Base-by-base conservation (phyloP, 2,888 invertebrate genomes). In the Andrena chrysosceles region DNA sequence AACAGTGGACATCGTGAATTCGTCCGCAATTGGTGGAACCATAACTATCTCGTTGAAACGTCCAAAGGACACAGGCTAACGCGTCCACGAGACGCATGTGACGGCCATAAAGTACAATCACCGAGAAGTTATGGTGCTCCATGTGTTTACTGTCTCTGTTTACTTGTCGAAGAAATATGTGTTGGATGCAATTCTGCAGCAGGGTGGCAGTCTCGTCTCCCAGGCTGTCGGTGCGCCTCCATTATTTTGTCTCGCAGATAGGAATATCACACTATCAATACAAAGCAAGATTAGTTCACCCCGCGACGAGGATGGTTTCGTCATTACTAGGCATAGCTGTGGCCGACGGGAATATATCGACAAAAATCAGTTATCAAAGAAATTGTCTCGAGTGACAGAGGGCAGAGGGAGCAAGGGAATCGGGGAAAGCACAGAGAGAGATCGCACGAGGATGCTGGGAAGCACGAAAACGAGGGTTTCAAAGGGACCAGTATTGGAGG, bases 101-200 rank as follows among this genome's bases (percentile, higher is more conserved):
- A 23, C 59, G 7, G n/a, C 31, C 13, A 59, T 74, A 68, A 74
- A 74, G 59, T 23, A 68, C 68, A 49, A 74, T 74, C 68, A 68
- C 59, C 59, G 68, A 10, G 31, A 68, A 60, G 48, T 74, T 74
- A 74, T 16, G 49, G 60, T 60, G 23, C 48, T 26, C 1, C 3
- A 23, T n/a, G 31, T 8, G n/a, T 59, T 68, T 60, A 20, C 48
- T 26, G 59, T 60, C 48, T 31, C 42, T 26, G 8, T 49, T 73
- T 33, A 49, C 59, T 60, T n/a, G 59, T 49, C 59, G 26, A 48
- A 42, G 67, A 60, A 59, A 72, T 23, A 63, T 33, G 26, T 42
- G 20, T 13, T 13, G n/a, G 52, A 8, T 52, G 52, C 52, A 52
- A 52, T 52, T 52, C 20, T 52, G 52, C 52, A 52, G 52, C 52